Evolutionary conservation across 2,888 invertebrate genomes (phyloP).

Genomic region (Leptopilina syphax): DNA sequence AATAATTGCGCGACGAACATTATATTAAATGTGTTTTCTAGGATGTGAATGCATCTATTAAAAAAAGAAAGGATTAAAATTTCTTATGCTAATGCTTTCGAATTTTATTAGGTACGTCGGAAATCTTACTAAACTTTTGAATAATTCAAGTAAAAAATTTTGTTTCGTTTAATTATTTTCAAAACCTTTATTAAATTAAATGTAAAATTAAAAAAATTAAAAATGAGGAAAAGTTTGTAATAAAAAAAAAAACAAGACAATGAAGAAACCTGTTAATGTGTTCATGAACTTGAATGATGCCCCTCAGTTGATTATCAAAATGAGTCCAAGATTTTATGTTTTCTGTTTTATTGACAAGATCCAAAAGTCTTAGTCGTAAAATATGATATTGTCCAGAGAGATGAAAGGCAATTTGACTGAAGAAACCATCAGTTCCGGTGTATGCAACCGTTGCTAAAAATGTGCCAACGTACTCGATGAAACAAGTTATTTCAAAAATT

Average conservation of each 20-base stretch:
- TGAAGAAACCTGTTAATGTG: background rate
- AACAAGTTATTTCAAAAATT: conserved; percentile 1
- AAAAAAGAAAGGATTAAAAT: too few relatives aligned
- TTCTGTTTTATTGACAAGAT: background rate
- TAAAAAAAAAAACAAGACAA: too few relatives aligned
- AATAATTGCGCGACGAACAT: background rate
- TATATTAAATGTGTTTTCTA: background rate
- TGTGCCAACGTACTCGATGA: background rate
- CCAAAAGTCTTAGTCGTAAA: background rate
- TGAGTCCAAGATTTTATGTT: background rate
- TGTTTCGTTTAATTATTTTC: too few relatives aligned
- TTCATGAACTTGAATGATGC: background rate
- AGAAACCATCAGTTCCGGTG: background rate
- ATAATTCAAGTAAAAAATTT: too few relatives aligned
- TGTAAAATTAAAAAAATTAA: background rate
- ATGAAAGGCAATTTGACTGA: background rate
- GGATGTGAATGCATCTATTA: background rate
- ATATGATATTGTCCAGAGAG: conserved; percentile 3
- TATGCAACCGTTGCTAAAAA: background rate
- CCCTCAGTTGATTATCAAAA: background rate
- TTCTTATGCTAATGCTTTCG: too few relatives aligned
- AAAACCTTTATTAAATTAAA: too few relatives aligned
- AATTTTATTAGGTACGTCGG: too few relatives aligned
- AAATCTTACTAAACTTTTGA: too few relatives aligned
- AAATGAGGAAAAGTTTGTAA: background rate